These are phyloP conservation scores for Cynopterus sphinx DNA, from an alignment of 2,797 vertebrate species.

Conservation along the genomic window DNA sequence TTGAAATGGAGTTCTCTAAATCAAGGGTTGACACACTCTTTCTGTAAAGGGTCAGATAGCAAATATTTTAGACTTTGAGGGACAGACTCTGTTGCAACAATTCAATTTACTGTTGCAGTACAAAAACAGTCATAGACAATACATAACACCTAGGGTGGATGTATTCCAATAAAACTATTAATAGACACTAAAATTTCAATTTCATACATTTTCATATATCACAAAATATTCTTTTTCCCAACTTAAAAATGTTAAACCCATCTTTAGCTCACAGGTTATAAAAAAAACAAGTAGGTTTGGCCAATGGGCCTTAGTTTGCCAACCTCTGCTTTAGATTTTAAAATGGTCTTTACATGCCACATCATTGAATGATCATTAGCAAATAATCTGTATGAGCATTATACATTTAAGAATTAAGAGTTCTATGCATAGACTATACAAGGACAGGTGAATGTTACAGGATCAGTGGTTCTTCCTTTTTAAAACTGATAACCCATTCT, in stretches of 20 bases:
- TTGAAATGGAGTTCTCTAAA: neutral
- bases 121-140: neutral
- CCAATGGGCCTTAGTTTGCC: neutral
- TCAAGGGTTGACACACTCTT: neutral
- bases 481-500: neutral
- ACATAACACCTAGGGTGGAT: neutral
- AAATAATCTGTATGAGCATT: neutral
- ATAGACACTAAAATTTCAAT: neutral
- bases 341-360: neutral
- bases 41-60: neutral
- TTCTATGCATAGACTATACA: neutral
- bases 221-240: neutral
- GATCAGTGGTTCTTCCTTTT: neutral
- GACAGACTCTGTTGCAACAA: neutral
- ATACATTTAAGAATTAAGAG: neutral
- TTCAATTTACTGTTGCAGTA: neutral
- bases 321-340: neutral
- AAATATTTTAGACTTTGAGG: neutral
- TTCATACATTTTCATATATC: neutral
- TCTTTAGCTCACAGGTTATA: neutral
- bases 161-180: neutral
- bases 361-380: neutral
- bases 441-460: neutral
- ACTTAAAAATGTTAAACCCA: neutral
- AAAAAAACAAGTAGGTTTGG: slow-evolving; percentile 6